Base-by-base conservation (phyloP, 2,113 vertebrate genomes). In the Semnopithecus entellus region DNA sequence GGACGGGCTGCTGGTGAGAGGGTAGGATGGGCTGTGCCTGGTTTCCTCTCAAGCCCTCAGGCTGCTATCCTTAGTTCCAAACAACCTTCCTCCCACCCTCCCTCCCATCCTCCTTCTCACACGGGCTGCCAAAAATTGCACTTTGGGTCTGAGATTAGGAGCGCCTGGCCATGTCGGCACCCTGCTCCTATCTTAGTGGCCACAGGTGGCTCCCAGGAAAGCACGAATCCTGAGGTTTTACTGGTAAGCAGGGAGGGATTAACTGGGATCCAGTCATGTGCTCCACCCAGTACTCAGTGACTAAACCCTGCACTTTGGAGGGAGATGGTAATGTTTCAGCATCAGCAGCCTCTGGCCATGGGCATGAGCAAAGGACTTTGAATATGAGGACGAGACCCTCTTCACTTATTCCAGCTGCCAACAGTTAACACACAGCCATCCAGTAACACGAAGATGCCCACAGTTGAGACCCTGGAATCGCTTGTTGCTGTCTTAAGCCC, bases 241-340 rank as follows among this genome's bases (percentile, higher is more conserved):
- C 32, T 30, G 40, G 57, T 30, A 87, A 90, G n/a, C 68, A 17
- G 40, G 73, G 48, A 61, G 16, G 16, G 18, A 76, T 87, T 90
- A 70, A 70, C 68, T 52, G 75, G 82, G 43, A 90, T 52, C 18
- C 64, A 64, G 64, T 57, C 90, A 55, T 48, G 20, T 0, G 0
- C 48, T 81, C 80, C 66, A 93, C 73, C 86, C 93, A 81, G 3
- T 23, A 59, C 70, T 76, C 55, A 91, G 90, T 93, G 96, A 93
- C 81, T 95, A 95, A 97, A 25, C 23, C 68, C 50, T 87, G 59
- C 13, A 2, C 85, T 57, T 66, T 3, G 35, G 59, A 97, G 57
- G 57, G 50, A 68, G 7, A n/a, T 8, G 48, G 48, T 52, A 43
- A 50, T 23, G 35, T 32, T 72, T 76, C 48, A 32, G n/a, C 5